Base-by-base conservation (phyloP, 2,113 vertebrate species). In the Glaucidium brasilianum region DNA sequence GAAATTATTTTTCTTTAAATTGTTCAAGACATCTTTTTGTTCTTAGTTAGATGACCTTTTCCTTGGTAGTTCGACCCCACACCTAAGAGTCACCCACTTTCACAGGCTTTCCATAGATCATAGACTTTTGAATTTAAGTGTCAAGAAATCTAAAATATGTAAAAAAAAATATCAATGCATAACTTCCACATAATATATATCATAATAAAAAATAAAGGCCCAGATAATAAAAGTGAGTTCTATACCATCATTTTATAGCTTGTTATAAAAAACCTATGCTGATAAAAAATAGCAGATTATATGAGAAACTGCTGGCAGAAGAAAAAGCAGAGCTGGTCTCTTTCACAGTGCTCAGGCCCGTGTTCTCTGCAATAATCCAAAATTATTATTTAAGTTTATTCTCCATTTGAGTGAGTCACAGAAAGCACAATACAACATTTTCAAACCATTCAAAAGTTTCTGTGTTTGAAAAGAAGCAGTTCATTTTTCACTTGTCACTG, bases 381-480 rank as follows among this genome's bases (percentile, higher is more conserved):
- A 88, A 69, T 56, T 27, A 37, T 35, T 53, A 32, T 41, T 86
- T 23, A 62, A 22, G 23, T 66, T 83, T 43, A 62, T 84, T 84
- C 34, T 64, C 2, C 12, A 7, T 55, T 68, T 52, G 25, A 37
- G 2, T 32, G 12, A 64, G 7, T 37, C 0, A 0, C 13, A 37
- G 25, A 64, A 83, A 69, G 21, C 9, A 55, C 10, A 62, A 12
- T 22, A 29, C 1, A 11, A 18, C 2, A 55, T 66, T 88, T 88
- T 71, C 10, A 80, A 78, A 41, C 22, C 2, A 34, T 34, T 47
- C 10, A 59, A 29, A 60, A 2, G 2, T 53, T 90, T 68, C 32
- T 1, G 1, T 3, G 64, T 34, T 73, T 86, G 19, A 37, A 94
- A 88, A 82, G 11, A 78, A 92, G 13, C 1, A 11, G 7, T 47